These are phyloP conservation scores for Exocentrus adspersus DNA, from an alignment of 2,888 invertebrate species.

Conservation along the genomic window DNA sequence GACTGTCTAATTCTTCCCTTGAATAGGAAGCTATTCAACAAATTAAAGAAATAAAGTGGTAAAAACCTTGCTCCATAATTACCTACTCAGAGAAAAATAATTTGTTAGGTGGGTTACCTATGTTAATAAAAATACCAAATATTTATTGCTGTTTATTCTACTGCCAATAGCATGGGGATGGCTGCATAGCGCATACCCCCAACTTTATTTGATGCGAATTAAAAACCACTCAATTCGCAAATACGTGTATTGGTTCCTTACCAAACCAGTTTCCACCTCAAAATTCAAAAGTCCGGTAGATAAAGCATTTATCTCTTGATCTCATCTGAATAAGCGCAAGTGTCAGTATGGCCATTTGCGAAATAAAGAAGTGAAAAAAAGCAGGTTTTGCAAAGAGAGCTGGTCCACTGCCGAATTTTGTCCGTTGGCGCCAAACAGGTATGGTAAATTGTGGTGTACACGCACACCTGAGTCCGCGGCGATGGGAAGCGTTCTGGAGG, in stretches of 20 bases:
- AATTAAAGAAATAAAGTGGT: no score
- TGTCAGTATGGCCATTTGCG: slow-evolving; percentile 31
- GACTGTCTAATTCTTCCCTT: no score
- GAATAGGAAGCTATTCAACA: no score
- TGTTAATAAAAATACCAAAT: no score
- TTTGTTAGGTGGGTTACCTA: no score
- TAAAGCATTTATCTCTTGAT: slow-evolving; percentile 31
- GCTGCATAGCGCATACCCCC: no score
- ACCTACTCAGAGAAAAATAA: no score
- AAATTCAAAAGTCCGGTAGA: slow-evolving; percentile 21
- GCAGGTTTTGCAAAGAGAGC: slow-evolving; percentile 33
- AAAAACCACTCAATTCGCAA: slow-evolving; percentile 4
- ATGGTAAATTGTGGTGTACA: slow-evolving; percentile 26
- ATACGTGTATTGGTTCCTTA: slow-evolving; percentile 1
- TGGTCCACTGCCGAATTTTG: slow-evolving; percentile 23
- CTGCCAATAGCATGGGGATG: no score
- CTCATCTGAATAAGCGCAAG: slow-evolving; percentile 28
- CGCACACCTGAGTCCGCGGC: slow-evolving; percentile 27
- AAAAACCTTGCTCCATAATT: no score
- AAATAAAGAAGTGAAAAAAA: slow-evolving; percentile 30
- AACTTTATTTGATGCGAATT: neutral
- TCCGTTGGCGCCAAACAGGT: slow-evolving; percentile 34
- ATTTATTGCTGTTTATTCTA: no score
- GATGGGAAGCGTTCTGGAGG: slow-evolving; percentile 37
- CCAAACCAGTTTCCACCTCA: slow-evolving; percentile 19